These are phyloP conservation scores for Microchrysa polita DNA, from an alignment of 2,888 invertebrate species.

Conservation along the genomic window DNA sequence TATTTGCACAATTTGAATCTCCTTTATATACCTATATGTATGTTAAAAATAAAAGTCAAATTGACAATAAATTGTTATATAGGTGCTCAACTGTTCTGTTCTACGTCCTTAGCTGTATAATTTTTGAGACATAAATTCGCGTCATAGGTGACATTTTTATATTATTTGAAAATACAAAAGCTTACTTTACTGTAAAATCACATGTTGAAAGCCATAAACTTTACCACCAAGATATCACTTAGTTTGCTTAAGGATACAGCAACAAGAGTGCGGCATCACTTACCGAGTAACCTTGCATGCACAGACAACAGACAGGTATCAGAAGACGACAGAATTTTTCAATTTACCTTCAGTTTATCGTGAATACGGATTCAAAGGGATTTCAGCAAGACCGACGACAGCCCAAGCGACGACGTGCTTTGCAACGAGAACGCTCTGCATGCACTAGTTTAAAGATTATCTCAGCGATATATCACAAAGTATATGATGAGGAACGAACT, in stretches of 20 bases:
- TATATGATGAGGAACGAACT: neutral
- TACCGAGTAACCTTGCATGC: slow-evolving; percentile 1
- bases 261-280: neutral
- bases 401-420: slow-evolving; percentile 34
- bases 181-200: slow-evolving; percentile 19
- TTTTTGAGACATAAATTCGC: neutral
- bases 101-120: no score
- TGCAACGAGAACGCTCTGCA: neutral
- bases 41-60: no score
- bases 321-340: slow-evolving; percentile 43
- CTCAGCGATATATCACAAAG: slow-evolving; percentile 19
- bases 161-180: slow-evolving; percentile 6
- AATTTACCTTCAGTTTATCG: slow-evolving; percentile 39
- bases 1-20: no score
- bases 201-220: slow-evolving; percentile 23
- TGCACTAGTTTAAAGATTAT: slow-evolving; percentile 33
- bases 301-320: slow-evolving; percentile 38
- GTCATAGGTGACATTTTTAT: slow-evolving; percentile 24
- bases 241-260: neutral
- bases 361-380: slow-evolving; percentile 32
- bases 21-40: no score
- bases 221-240: neutral
- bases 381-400: neutral
- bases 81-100: no score
- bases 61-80: no score